Conservation (phyloP, 2,888 invertebrate genomes). For the Bruchidius siliquastri region DNA sequence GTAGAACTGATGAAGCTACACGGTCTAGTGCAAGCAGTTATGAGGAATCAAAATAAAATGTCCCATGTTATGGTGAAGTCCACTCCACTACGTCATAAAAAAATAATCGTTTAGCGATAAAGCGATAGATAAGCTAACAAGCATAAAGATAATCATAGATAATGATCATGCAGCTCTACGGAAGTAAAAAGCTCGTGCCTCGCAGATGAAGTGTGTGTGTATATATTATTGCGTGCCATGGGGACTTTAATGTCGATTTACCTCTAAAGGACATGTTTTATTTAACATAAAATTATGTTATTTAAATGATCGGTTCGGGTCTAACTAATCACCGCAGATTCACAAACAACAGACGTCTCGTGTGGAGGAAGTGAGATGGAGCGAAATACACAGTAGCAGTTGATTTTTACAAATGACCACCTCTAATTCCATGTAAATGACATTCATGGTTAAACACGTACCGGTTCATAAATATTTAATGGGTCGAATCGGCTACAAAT, state of each 20-base stretch:
- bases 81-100: not conserved
- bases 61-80: not conserved
- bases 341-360: conserved; percentile 12
- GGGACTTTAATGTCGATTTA: conserved; percentile 11
- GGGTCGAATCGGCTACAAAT: not conserved
- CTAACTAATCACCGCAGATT: conserved; percentile 23
- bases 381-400: conserved; percentile 17
- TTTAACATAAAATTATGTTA: conserved; percentile 19
- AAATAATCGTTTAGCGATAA: not conserved
- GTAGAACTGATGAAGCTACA: too few relatives aligned
- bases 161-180: not conserved
- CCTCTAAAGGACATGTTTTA: conserved; percentile 14
- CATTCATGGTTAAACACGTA: conserved; percentile 22
- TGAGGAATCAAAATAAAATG: not conserved
- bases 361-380: not conserved
- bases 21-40: too few relatives aligned
- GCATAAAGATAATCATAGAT: not conserved
- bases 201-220: not conserved
- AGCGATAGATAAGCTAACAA: not conserved
- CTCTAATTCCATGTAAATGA: conserved; percentile 29
- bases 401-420: conserved; percentile 30
- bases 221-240: not conserved
- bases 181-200: not conserved
- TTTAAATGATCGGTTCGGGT: conserved; percentile 17
- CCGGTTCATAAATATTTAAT: conserved; percentile 29